Percentiles rank a stretch among this genome's conserved stretches.
Evolutionary conservation across 2,113 vertebrate genomes (phyloP).

Genomic region (Ailurus styani): DNA sequence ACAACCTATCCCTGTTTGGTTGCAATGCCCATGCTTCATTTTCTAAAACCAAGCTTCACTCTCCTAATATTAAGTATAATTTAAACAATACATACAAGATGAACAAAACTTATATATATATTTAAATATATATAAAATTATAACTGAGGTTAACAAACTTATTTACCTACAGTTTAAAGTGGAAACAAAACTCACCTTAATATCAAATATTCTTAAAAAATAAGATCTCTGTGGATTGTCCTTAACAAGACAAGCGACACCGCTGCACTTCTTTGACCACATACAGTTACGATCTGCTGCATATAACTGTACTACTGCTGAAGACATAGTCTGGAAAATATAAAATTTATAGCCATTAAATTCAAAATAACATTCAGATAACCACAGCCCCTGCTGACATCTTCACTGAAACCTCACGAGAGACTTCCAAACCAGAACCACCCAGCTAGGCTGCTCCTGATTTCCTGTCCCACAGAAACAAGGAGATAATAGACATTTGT

Average conservation of each 20-base stretch:
- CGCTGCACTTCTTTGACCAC: conserved; percentile 97
- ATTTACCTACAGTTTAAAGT: neutral
- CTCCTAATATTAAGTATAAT: neutral
- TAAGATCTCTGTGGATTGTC: conserved; percentile 99
- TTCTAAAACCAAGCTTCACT: neutral
- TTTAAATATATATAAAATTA: neutral
- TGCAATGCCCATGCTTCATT: neutral
- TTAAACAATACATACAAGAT: neutral
- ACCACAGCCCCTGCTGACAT: neutral
- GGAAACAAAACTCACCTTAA: conserved; percentile 87
- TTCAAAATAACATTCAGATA: neutral
- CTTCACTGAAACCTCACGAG: neutral
- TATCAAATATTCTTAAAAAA: conserved; percentile 97
- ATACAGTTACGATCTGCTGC: conserved; percentile 88
- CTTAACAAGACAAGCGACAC: conserved; percentile 96
- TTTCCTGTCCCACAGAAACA: neutral
- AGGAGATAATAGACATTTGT: neutral
- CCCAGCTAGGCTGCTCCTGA: neutral
- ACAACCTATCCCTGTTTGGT: neutral
- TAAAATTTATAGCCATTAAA: conserved; percentile 41
- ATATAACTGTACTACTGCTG: conserved; percentile 96
- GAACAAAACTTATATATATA: neutral
- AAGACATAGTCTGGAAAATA: conserved; percentile 89
- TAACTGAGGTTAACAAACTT: neutral
- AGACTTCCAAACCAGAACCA: neutral